Evolutionary conservation across 1,140 invertebrate species (phyloP), one percentile per base, ranked within the genome.

Genomic region (Drosophila arizonae): DNA sequence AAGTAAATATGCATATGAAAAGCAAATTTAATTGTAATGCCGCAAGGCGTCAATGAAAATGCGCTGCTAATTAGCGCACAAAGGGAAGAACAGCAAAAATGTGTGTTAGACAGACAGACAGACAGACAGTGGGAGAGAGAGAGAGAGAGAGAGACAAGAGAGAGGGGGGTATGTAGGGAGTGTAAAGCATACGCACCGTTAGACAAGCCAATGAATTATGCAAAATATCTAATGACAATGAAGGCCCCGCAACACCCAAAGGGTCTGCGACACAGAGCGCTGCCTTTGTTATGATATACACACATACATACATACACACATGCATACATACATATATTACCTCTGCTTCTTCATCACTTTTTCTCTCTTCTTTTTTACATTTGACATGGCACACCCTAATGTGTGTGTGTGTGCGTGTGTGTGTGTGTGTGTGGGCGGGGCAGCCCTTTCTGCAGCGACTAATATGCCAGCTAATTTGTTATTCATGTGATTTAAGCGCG

Each of bases 401-500:
- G 33, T 33, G 8, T 33, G 33, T 33, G 33, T 33, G 33, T 33
- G 17, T 17, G 0, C 17, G 0, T 17, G 17, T 17, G 17, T 17
- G 0, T 17, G 17, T 17, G 17, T 17, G 30, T 2, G 43, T 15
- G n/a, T 9, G 24, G 24, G 24, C 11, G 48, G 48, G 21, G 48
- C 24, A 54, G 52, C 57, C 65, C 54, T 54, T 61, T 61, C 45
- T 51, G 21, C 65, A 30, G 65, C 43, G 69, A 88, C 79, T 87
- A 87, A 87, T 88, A 87, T 88, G 85, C 79, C 84, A 87, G 74
- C 84, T 87, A 90, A 90, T 90, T 90, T 90, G 86, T 86, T 90
- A 90, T 90, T 90, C 86, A 90, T 90, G 87, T 87, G 82, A 90
- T 90, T 90, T 90, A 90, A 86, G 76, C 86, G 86, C 76, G 81